Percentiles rank a stretch among this genome's conserved stretches.
Conservation (phyloP, 2,797 vertebrate genomes). For the Pseudochirops corinnae region DNA sequence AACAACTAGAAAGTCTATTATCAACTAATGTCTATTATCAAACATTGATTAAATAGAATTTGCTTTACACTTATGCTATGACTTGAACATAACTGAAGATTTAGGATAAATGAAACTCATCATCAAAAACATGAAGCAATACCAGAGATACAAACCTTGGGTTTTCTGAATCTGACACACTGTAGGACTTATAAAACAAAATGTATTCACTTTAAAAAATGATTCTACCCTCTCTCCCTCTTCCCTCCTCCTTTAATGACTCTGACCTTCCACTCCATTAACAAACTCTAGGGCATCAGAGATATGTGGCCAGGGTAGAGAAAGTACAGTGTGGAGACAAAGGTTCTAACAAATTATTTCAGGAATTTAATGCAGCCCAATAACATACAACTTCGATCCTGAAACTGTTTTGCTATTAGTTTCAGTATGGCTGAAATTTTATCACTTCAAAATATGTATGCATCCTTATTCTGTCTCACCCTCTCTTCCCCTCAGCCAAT, state of each 20-base stretch:
- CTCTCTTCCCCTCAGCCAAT: background rate
- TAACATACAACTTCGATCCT: background rate
- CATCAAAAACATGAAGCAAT: slow-evolving; percentile 26
- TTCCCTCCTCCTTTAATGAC: slow-evolving; percentile 59
- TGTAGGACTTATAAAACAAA: slow-evolving; percentile 53
- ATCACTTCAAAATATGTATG: background rate
- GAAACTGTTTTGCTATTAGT: background rate
- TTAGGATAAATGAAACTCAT: slow-evolving; percentile 8
- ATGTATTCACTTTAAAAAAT: slow-evolving; percentile 71
- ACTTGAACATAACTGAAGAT: background rate
- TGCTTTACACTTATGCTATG: background rate
- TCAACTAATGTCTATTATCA: background rate
- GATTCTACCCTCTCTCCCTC: slow-evolving; percentile 58
- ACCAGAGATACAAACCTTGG: slow-evolving; percentile 46
- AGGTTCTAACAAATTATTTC: background rate
- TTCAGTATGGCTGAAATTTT: background rate
- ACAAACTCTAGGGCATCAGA: background rate
- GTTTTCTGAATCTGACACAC: slow-evolving; percentile 31
- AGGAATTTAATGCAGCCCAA: background rate
- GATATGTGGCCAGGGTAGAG: background rate
- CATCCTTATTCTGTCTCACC: background rate
- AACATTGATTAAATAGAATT: background rate
- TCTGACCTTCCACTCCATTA: slow-evolving; percentile 65
- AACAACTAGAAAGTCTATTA: slow-evolving; percentile 6
- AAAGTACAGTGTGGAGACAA: background rate